Percentiles rank a stretch among this genome's conserved stretches.
phyloP scores from a whole-genome alignment of 2,113 vertebrate species.

The Nycticorax nycticorax region DNA sequence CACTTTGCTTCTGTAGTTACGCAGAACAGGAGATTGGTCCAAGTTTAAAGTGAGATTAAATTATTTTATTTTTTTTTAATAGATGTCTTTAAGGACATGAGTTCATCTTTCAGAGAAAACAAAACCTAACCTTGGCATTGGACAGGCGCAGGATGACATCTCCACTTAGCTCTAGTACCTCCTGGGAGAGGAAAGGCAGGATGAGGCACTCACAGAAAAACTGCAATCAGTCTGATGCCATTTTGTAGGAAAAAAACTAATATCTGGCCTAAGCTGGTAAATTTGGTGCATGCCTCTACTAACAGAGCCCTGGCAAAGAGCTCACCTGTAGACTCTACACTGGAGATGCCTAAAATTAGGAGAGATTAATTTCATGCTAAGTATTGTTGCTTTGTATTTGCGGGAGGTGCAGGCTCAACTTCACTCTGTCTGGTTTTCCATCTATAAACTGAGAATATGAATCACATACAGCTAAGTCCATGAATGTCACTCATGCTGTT shows the following conservation, averaged over 20 bases:
- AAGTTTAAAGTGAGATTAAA: background rate
- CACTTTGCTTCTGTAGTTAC: background rate
- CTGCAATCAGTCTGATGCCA: rapidly evolving
- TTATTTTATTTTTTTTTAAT: background rate
- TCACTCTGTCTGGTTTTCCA: background rate
- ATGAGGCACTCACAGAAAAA: rapidly evolving
- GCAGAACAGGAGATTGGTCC: background rate
- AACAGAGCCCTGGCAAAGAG: background rate
- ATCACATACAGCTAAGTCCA: background rate
- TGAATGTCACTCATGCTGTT: background rate
- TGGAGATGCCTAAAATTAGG: background rate
- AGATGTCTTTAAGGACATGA: background rate
- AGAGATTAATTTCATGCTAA: background rate
- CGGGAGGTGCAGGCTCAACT: background rate
- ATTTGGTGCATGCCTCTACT: background rate
- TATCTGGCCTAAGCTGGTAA: background rate
- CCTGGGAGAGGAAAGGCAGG: background rate
- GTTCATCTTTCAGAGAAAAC: background rate
- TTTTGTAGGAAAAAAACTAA: background rate
- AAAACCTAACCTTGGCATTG: background rate
- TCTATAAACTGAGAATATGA: background rate
- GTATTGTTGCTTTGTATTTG: background rate
- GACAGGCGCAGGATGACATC: rapidly evolving
- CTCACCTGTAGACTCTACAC: rapidly evolving
- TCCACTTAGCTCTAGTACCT: background rate